Conservation (phyloP, 2,888 invertebrate genomes). For the Lumbricus terrestris region DNA sequence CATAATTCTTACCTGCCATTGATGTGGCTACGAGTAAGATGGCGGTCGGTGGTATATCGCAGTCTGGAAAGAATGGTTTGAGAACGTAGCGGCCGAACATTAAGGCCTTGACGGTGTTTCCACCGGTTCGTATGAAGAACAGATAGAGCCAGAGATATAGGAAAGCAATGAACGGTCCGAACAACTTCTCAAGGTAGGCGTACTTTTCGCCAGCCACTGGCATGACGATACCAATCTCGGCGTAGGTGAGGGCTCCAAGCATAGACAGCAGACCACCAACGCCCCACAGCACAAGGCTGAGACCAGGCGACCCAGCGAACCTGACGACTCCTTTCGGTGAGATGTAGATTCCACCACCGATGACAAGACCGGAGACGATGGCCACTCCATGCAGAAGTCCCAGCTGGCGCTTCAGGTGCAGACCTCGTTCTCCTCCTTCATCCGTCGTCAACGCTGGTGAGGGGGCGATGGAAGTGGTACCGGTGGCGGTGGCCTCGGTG, state of each 20-base stretch:
- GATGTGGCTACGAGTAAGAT: constrained; percentile 44
- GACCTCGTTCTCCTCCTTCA: neutral
- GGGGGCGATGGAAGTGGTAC: too few species aligned
- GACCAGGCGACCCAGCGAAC: constrained; percentile 67
- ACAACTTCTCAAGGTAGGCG: constrained; percentile 61
- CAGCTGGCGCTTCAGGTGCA: constrained; percentile 25
- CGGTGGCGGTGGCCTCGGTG: too few species aligned
- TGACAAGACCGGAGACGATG: constrained; percentile 31
- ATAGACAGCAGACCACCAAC: constrained; percentile 75
- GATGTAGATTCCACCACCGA: constrained; percentile 37
- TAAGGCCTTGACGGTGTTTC: constrained; percentile 51
- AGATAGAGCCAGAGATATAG: constrained; percentile 55
- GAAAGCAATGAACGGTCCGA: constrained; percentile 55
- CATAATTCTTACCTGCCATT: constrained; percentile 47
- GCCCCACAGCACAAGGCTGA: constrained; percentile 85
- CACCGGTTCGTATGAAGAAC: constrained; percentile 51
- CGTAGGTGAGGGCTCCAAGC: constrained; percentile 83
- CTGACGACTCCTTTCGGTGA: constrained; percentile 31
- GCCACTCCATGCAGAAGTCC: constrained; percentile 33
- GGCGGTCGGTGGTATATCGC: constrained; percentile 45
- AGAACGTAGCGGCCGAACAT: constrained; percentile 55
- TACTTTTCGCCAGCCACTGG: constrained; percentile 64
- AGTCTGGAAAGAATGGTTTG: constrained; percentile 50
- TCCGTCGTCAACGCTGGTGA: neutral
- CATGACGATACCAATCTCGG: constrained; percentile 82